Percentiles rank a stretch among this genome's conserved stretches.
phyloP scores from a whole-genome alignment of 2,888 invertebrate genomes.

The Barypeithes pellucidus region DNA sequence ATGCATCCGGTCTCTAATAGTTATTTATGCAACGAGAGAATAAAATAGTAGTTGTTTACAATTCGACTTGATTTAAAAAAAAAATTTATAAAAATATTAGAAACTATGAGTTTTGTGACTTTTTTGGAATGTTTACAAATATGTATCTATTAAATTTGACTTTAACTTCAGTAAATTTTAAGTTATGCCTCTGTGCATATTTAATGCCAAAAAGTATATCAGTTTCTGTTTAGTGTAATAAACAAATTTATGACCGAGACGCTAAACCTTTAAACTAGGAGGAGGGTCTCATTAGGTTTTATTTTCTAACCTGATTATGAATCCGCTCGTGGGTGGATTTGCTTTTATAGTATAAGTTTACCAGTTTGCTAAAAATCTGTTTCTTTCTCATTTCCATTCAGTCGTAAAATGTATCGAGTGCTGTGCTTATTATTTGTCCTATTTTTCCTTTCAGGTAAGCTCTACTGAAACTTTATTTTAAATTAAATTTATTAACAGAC shows the following conservation, averaged over 20 bases:
- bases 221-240: background rate
- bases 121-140: background rate
- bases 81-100: no score
- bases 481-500: no score
- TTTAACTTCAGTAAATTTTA: no score
- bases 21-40: no score
- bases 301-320: slow-evolving; percentile 11
- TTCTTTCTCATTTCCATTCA: slow-evolving; percentile 15
- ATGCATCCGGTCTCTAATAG: no score
- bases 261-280: background rate
- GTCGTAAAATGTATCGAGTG: slow-evolving; percentile 14
- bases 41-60: no score
- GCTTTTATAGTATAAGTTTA: slow-evolving; percentile 22
- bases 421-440: slow-evolving; percentile 2
- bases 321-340: slow-evolving; percentile 18
- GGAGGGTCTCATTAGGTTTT: slow-evolving; percentile 24
- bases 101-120: no score
- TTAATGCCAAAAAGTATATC: no score
- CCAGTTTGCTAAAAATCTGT: background rate
- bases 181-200: no score
- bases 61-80: no score
- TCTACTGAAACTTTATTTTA: background rate
- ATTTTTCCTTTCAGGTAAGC: slow-evolving; percentile 43
- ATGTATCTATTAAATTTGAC: no score
- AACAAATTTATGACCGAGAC: background rate